These are phyloP conservation scores for Alces alces DNA, from an alignment of 2,113 vertebrate genomes.

Conservation along the genomic window DNA sequence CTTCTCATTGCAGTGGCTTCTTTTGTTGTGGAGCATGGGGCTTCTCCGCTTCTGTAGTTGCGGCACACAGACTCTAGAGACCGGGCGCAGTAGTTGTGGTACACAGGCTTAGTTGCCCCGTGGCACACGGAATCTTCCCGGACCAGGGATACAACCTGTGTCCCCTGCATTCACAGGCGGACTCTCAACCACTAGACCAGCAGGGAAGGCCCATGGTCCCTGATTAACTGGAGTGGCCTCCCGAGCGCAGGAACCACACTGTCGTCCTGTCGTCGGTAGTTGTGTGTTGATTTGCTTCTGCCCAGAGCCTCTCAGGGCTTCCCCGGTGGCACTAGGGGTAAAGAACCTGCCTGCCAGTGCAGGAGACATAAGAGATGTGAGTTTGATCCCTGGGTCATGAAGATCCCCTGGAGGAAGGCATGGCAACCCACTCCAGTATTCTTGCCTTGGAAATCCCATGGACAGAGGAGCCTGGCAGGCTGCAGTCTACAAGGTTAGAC, in stretches of 20 bases:
- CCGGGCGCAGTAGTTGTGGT: not conserved
- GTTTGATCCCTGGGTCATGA: not conserved
- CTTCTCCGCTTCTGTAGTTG: not conserved
- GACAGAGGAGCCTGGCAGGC: not conserved
- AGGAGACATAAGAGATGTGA: not conserved
- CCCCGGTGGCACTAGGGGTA: not conserved
- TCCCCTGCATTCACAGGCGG: not conserved
- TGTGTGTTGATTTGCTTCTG: not conserved
- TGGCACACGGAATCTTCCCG: not conserved
- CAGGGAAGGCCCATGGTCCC: not conserved
- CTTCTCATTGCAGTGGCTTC: not conserved
- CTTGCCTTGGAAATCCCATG: not conserved
- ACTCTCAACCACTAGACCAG: not conserved
- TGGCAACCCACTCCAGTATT: not conserved
- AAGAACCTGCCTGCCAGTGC: not conserved
- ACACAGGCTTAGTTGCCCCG: not conserved
- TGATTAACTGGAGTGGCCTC: not conserved
- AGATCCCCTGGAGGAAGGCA: not conserved
- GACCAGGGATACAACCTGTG: not conserved
- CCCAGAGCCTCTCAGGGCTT: not conserved
- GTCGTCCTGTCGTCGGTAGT: not conserved
- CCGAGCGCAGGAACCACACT: accelerated
- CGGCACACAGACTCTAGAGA: not conserved
- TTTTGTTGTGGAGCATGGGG: not conserved
- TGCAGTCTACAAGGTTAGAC: not conserved